These are phyloP conservation scores for Adelognathus sp. DNA, from an alignment of 2,888 invertebrate genomes.

Conservation along the genomic window DNA sequence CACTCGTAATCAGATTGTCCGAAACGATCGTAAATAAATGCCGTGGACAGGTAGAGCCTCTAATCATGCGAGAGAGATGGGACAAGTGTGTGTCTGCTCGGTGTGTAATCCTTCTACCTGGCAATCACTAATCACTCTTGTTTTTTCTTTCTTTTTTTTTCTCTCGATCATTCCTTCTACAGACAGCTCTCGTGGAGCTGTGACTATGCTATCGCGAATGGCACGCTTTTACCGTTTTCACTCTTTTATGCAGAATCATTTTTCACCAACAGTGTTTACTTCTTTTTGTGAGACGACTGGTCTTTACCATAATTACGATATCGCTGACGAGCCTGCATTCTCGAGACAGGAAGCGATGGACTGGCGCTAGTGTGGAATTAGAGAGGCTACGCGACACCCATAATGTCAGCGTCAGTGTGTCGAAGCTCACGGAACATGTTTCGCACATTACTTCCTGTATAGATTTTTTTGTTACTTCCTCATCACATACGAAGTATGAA, in stretches of 20 bases:
- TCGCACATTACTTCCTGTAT: no score
- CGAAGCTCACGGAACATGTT: no score
- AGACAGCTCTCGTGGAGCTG: constrained; percentile 28
- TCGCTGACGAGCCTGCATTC: background rate
- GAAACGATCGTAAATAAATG: constrained; percentile 58
- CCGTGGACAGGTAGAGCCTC: constrained; percentile 39
- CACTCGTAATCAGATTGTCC: constrained; percentile 57
- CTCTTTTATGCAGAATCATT: constrained; percentile 6
- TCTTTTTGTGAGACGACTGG: background rate
- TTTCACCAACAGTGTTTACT: background rate
- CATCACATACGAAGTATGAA: no score
- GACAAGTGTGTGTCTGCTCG: background rate
- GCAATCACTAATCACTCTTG: constrained; percentile 42
- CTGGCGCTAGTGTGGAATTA: background rate
- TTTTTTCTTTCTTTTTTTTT: background rate
- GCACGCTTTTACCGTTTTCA: constrained; percentile 32
- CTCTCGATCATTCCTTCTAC: constrained; percentile 1
- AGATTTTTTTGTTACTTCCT: no score
- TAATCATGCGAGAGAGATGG: constrained; percentile 14
- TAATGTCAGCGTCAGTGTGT: no score
- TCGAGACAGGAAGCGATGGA: background rate
- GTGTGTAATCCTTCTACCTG: constrained; percentile 31
- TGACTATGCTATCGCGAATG: background rate
- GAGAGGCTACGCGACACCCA: background rate
- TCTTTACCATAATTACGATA: background rate